Base-by-base conservation (phyloP, 2,113 vertebrate genomes). In the Pseudorhombus dupliciocellatus region DNA sequence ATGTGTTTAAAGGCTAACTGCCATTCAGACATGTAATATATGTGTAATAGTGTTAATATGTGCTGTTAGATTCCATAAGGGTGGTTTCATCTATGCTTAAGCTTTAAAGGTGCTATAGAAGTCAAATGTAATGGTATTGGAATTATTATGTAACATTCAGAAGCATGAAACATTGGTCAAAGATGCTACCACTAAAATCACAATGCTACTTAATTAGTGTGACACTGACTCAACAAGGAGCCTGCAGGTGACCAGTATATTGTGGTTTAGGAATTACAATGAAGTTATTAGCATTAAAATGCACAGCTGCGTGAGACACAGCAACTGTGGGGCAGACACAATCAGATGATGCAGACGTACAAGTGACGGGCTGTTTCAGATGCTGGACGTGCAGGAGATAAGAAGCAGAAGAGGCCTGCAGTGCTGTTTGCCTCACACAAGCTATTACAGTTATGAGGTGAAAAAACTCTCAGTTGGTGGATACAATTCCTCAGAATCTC, bases 201-300 rank as follows among this genome's bases (percentile, higher is more conserved):
- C 31, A 58, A 34, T 64, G 28, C 37, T 53, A 25, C 28, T 73
- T 79, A 44, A 80, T 70, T 52, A 60, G 28, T 31, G 66, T 54
- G 37, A 58, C 8, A 79, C 34, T 76, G 22, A 18, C 4, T 44
- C 28, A 63, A 79, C 69, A 64, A 66, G 46, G 76, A 71, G 53
- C 63, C 84, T 21, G 42, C 42, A 89, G 87, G 78, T 86, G 83
- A 66, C 62, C 68, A 44, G 64, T 37, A 69, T 51, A 73, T 84
- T 74, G 51, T 51, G 2, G 50, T 66, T 76, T 72, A 70, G 51
- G 63, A 67, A 54, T 63, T 69, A 84, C 87, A 89, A 88, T 81
- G 70, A 87, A 65, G 75, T 60, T 65, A 90, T 92, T 90, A 88
- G 78, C 89, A 93, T 92, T 66, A 87, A 73, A 92, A 92, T 85